A percentile compares a stretch with the other conserved stretches of the same genome.
Conservation (phyloP, 1,140 invertebrate genomes). For the Camponotus pennsylvanicus region DNA sequence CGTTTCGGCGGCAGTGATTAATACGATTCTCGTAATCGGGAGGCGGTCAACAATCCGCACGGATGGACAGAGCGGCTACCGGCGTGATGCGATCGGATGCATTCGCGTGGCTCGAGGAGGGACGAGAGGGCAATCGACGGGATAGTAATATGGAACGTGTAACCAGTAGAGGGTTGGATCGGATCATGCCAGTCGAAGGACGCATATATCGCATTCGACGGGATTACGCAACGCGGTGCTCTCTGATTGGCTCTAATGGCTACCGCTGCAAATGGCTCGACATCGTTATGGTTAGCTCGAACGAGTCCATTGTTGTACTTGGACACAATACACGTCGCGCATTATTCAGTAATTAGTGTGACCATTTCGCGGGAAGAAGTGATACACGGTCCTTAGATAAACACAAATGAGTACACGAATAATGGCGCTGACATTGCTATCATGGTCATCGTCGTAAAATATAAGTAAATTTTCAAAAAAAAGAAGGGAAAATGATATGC, state of each 20-base stretch:
- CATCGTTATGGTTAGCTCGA: constrained; percentile 76
- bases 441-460: background rate
- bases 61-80: constrained; percentile 69
- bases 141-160: constrained; percentile 73
- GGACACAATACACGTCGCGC: constrained; percentile 63
- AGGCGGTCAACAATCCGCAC: constrained; percentile 77
- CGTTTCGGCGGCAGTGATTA: constrained; percentile 75
- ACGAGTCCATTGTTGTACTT: constrained; percentile 73
- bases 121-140: constrained; percentile 70
- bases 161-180: constrained; percentile 72
- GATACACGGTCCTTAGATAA: constrained; percentile 38
- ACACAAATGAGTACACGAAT: constrained; percentile 23
- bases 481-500: background rate
- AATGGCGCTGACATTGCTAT: background rate
- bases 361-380: constrained; percentile 42
- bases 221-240: constrained; percentile 80
- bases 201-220: constrained; percentile 76
- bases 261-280: constrained; percentile 76
- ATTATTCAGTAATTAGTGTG: constrained; percentile 69
- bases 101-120: constrained; percentile 70
- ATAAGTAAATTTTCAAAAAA: background rate
- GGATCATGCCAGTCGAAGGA: constrained; percentile 70
- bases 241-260: constrained; percentile 80
- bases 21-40: constrained; percentile 83
- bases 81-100: constrained; percentile 67